Percentiles rank a stretch among this genome's conserved stretches.
Evolutionary conservation across 2,888 invertebrate species (phyloP).

Genomic region (Cheilosia variabilis): DNA sequence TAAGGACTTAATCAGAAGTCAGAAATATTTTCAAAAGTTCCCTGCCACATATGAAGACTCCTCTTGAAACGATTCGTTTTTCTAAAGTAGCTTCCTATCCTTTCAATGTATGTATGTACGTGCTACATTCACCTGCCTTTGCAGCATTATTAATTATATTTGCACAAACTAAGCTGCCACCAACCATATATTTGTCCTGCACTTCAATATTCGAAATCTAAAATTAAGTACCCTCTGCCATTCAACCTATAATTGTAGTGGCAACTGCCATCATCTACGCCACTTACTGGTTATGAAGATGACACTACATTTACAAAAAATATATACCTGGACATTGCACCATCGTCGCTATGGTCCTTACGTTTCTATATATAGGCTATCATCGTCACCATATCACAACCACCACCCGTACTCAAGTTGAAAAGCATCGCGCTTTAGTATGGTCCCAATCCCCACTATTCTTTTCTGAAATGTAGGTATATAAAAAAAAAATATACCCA

Average conservation of each 20-base stretch:
- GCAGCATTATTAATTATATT: slow-evolving; percentile 1
- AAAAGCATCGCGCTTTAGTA: slow-evolving; percentile 38
- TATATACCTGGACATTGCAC: slow-evolving; percentile 51
- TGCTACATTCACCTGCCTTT: background rate
- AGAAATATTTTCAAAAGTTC: no score
- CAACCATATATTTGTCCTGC: slow-evolving; percentile 40
- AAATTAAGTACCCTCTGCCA: slow-evolving; percentile 40
- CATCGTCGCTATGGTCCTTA: slow-evolving; percentile 1
- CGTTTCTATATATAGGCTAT: slow-evolving; percentile 28
- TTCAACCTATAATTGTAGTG: slow-evolving; percentile 51
- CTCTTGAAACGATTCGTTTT: no score
- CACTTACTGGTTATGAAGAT: slow-evolving; percentile 33
- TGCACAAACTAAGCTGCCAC: slow-evolving; percentile 7
- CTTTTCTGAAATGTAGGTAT: slow-evolving; percentile 19
- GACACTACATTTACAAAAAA: slow-evolving; percentile 49
- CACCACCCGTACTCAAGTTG: slow-evolving; percentile 28
- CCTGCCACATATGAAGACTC: no score
- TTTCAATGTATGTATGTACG: no score
- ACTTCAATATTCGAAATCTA: slow-evolving; percentile 56
- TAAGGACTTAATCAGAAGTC: no score
- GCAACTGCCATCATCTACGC: slow-evolving; percentile 32
- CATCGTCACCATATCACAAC: background rate
- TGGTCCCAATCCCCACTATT: background rate
- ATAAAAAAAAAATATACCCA: slow-evolving; percentile 24
- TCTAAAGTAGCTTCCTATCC: no score